phyloP scores from a whole-genome alignment of 2,113 vertebrate genomes.

The Probosciger aterrimus region DNA sequence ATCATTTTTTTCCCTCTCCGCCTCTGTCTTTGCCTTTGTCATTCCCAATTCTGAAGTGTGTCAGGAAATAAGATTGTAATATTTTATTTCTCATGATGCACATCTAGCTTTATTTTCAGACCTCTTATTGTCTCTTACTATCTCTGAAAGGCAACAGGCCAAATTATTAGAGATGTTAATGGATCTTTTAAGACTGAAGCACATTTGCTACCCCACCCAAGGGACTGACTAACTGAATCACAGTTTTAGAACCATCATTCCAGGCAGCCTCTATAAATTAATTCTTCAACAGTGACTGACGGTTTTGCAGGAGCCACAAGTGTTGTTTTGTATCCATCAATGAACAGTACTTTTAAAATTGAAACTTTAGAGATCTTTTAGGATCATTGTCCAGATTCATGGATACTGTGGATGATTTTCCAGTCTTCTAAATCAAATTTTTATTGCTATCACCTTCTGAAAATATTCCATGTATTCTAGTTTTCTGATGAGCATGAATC shows the following conservation, averaged over 20 bases:
- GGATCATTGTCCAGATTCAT: background rate
- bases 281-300: background rate
- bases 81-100: background rate
- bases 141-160: background rate
- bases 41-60: background rate
- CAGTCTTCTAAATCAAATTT: background rate
- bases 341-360: background rate
- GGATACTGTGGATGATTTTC: background rate
- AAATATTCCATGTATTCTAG: background rate
- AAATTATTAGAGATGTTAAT: background rate
- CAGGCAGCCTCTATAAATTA: background rate
- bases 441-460: background rate
- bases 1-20: background rate
- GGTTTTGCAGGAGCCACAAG: background rate
- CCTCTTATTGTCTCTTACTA: background rate
- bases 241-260: background rate
- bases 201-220: background rate
- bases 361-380: background rate
- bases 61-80: background rate
- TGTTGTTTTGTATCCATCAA: background rate
- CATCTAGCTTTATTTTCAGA: background rate
- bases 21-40: background rate
- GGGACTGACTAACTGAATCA: background rate
- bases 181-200: background rate
- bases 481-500: background rate